phyloP scores from a whole-genome alignment of 2,113 vertebrate species.

The Pseudolaguvia tuberculata region DNA sequence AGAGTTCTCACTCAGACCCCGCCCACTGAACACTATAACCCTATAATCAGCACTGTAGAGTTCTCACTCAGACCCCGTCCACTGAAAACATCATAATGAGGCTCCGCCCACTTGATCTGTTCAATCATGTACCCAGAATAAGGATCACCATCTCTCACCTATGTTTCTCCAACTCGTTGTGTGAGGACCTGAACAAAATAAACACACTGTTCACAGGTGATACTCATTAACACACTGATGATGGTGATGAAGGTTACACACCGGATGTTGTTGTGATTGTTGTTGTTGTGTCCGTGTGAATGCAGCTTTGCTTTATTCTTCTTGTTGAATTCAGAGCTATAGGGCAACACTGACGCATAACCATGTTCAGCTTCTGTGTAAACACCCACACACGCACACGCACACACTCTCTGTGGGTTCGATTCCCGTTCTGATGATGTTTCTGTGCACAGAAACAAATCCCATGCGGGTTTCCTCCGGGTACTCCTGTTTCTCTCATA shows the following conservation, averaged over 20 bases:
- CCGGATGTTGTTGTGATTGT: slow-evolving; percentile 87
- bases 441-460: too few species aligned
- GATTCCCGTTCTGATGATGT: too few species aligned
- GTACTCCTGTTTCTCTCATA: too few species aligned
- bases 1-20: too few species aligned
- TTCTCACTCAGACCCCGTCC: too few species aligned
- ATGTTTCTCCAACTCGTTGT: slow-evolving; percentile 98
- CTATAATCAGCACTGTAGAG: too few species aligned
- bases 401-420: neutral
- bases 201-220: slow-evolving; percentile 36
- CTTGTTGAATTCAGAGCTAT: slow-evolving; percentile 86
- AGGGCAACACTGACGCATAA: slow-evolving; percentile 94
- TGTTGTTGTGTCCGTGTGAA: slow-evolving; percentile 88
- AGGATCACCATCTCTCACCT: slow-evolving; percentile 72
- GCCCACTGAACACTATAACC: too few species aligned
- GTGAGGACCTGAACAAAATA: slow-evolving; percentile 81
- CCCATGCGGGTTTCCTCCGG: too few species aligned
- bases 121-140: neutral
- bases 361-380: slow-evolving; percentile 91
- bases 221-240: neutral
- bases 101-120: too few species aligned
- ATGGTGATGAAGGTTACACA: slow-evolving; percentile 52
- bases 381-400: slow-evolving; percentile 10
- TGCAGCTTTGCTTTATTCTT: slow-evolving; percentile 91
- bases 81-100: too few species aligned